A percentile compares a stretch with the other conserved stretches of the same genome.
These are phyloP conservation scores for Channa maculata DNA, from an alignment of 2,113 vertebrate species.

Conservation along the genomic window DNA sequence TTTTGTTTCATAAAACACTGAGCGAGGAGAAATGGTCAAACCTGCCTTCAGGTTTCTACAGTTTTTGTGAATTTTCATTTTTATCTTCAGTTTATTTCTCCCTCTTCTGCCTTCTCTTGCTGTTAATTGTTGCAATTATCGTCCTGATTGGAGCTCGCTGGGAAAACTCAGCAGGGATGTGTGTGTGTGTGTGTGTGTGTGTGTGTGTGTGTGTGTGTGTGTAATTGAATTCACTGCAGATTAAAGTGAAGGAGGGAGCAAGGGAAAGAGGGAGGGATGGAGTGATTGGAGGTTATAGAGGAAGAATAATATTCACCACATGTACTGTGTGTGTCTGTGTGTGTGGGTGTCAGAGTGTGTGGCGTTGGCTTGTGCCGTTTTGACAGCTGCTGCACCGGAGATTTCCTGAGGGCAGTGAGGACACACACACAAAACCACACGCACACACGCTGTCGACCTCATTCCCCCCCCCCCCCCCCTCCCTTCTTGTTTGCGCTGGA, in stretches of 20 bases:
- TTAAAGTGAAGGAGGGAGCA: conserved; percentile 56
- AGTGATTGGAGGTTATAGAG: conserved; percentile 66
- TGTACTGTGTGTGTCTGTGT: neutral
- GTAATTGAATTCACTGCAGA: conserved; percentile 63
- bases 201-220: conserved; percentile 24
- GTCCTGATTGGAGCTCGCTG: conserved; percentile 63
- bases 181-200: conserved; percentile 29
- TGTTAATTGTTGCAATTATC: conserved; percentile 60
- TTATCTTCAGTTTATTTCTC: neutral
- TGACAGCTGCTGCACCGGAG: conserved; percentile 72
- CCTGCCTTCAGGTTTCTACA: neutral
- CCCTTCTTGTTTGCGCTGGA: conserved; percentile 49
- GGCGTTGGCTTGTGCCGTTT: conserved; percentile 55
- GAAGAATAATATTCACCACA: conserved; percentile 57
- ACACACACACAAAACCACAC: conserved; percentile 12
- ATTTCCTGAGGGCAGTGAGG: conserved; percentile 64
- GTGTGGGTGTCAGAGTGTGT: conserved; percentile 2
- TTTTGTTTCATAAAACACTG: neutral
- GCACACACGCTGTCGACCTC: conserved; percentile 30
- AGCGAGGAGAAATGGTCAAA: neutral
- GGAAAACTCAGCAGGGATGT: conserved; percentile 49
- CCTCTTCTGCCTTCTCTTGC: neutral
- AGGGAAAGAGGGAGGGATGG: conserved; percentile 25
- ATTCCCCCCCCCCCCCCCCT: conserved; percentile 47
- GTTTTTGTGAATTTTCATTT: neutral